Conservation (phyloP, 2,888 invertebrate genomes). For the Xylocampa areola region DNA sequence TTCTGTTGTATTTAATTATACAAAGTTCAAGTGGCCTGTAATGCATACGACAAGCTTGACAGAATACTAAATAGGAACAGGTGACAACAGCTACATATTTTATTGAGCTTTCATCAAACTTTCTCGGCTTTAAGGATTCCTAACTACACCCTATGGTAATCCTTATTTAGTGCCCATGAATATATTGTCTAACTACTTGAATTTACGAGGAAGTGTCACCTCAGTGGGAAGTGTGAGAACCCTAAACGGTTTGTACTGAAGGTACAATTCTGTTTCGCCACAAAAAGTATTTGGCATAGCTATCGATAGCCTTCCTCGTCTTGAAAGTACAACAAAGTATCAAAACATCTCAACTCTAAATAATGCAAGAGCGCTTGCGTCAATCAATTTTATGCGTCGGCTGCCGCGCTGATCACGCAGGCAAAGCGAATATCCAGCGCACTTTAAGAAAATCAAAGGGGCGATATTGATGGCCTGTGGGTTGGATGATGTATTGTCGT, state of each 20-base stretch:
- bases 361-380: slow-evolving; percentile 38
- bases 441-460: slow-evolving; percentile 50
- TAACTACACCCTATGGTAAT: slow-evolving; percentile 28
- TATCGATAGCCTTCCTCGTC: background rate
- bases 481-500: slow-evolving; percentile 35
- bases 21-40: slow-evolving; percentile 29
- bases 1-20: slow-evolving; percentile 33
- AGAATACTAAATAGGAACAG: slow-evolving; percentile 13
- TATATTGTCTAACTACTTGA: slow-evolving; percentile 13
- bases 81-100: slow-evolving; percentile 18
- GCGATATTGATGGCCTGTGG: slow-evolving; percentile 7
- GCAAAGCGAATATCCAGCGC: slow-evolving; percentile 38
- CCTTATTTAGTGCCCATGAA: slow-evolving; percentile 16
- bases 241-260: background rate
- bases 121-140: slow-evolving; percentile 39
- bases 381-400: slow-evolving; percentile 55
- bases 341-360: slow-evolving; percentile 31
- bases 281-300: background rate
- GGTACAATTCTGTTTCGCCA: background rate
- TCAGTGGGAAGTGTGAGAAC: too few relatives aligned
- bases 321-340: slow-evolving; percentile 40
- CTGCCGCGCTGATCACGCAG: slow-evolving; percentile 23
- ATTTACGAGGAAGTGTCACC: background rate
- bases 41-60: background rate
- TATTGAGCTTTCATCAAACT: slow-evolving; percentile 40